These are phyloP conservation scores for Origma solitaria DNA, from an alignment of 2,113 vertebrate genomes.

Conservation along the genomic window DNA sequence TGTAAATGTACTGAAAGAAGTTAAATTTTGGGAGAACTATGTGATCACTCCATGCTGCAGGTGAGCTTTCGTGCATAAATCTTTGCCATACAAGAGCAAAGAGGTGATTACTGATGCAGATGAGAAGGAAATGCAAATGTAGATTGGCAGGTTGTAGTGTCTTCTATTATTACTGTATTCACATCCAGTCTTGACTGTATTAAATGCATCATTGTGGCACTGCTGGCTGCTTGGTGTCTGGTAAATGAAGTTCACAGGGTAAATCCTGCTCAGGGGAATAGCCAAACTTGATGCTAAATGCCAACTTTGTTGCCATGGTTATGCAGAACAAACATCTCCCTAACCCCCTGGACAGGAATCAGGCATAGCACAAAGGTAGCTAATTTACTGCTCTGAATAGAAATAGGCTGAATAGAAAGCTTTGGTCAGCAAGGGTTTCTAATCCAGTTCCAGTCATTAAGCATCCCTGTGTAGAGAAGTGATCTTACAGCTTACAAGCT, in stretches of 20 bases:
- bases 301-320: slow-evolving; percentile 7
- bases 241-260: neutral
- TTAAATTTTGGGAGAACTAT: neutral
- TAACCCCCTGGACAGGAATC: neutral
- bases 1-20: neutral
- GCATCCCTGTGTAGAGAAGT: neutral
- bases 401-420: neutral
- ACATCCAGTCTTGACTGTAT: neutral
- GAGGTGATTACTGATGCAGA: neutral
- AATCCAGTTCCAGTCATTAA: neutral
- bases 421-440: neutral
- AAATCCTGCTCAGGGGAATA: neutral
- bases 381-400: neutral
- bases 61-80: neutral
- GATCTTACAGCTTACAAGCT: neutral
- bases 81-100: neutral
- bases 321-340: neutral
- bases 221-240: neutral
- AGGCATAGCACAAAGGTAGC: neutral
- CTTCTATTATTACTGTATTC: neutral
- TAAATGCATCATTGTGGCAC: neutral
- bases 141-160: neutral
- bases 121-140: neutral
- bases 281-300: neutral
- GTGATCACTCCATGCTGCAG: neutral